Conservation (phyloP, 2,888 invertebrate species). For the Hololepta plana region DNA sequence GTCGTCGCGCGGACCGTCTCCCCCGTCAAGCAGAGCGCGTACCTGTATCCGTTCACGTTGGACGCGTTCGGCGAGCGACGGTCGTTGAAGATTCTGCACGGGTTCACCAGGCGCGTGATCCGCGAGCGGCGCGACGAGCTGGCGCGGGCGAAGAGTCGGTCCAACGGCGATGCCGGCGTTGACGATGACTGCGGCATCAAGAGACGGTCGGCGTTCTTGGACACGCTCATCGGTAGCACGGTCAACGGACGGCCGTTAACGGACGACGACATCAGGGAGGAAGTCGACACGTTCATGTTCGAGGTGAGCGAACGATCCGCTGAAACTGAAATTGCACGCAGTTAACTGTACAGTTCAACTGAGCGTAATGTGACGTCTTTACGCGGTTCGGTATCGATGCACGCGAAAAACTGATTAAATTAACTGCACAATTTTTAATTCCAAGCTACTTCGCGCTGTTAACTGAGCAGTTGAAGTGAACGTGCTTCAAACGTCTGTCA, state of each 20-base stretch:
- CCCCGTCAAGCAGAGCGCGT: constrained; percentile 32
- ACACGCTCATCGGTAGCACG: constrained; percentile 9
- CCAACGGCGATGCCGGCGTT: background rate
- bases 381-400: too few relatives aligned
- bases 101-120: constrained; percentile 37
- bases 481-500: too few relatives aligned
- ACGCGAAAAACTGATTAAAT: too few relatives aligned
- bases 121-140: constrained; percentile 22
- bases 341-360: too few relatives aligned
- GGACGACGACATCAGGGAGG: constrained; percentile 11
- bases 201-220: constrained; percentile 9
- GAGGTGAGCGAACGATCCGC: constrained; percentile 10
- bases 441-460: background rate
- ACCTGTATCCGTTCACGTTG: constrained; percentile 30
- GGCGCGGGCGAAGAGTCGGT: background rate
- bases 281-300: constrained; percentile 12
- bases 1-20: constrained; percentile 17
- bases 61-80: constrained; percentile 37
- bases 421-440: background rate
- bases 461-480: too few relatives aligned
- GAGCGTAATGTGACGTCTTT: too few relatives aligned
- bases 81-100: constrained; percentile 30
- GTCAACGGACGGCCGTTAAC: constrained; percentile 8
- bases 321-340: too few relatives aligned
- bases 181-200: constrained; percentile 7